Conservation (phyloP, 2,888 invertebrate species). For the Coronaproctus castanopsis region DNA sequence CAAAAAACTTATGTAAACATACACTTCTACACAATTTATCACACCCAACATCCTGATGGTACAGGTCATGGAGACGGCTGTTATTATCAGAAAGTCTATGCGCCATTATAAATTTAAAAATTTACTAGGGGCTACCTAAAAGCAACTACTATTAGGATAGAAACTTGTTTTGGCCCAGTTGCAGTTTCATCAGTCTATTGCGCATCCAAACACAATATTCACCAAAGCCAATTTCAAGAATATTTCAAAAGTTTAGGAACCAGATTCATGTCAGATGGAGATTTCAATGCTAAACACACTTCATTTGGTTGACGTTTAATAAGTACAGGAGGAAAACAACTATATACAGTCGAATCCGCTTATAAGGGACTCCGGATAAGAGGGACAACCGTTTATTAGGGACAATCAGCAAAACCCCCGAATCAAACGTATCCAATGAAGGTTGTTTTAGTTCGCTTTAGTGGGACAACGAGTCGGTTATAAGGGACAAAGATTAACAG, state of each 20-base stretch:
- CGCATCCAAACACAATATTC: not conserved
- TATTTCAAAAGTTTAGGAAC: not conserved
- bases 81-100: not conserved
- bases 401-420: too few species aligned
- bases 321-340: not conserved
- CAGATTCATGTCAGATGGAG: too few species aligned
- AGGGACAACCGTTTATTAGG: too few species aligned
- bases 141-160: not conserved
- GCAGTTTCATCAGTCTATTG: not conserved
- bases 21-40: not conserved
- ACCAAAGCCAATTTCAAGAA: not conserved
- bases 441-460: too few species aligned
- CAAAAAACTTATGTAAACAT: not conserved
- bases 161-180: not conserved
- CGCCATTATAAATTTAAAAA: not conserved
- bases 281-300: not conserved
- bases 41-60: not conserved
- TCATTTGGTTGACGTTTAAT: not conserved
- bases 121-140: too few species aligned
- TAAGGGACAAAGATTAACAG: too few species aligned
- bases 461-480: too few species aligned
- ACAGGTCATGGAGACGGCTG: not conserved
- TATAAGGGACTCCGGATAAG: too few species aligned
- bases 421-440: too few species aligned
- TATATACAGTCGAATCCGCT: too few species aligned